A percentile compares a stretch with the other conserved stretches of the same genome.
These are phyloP conservation scores for Pterostichus madidus DNA, from an alignment of 2,888 invertebrate genomes.

Conservation along the genomic window DNA sequence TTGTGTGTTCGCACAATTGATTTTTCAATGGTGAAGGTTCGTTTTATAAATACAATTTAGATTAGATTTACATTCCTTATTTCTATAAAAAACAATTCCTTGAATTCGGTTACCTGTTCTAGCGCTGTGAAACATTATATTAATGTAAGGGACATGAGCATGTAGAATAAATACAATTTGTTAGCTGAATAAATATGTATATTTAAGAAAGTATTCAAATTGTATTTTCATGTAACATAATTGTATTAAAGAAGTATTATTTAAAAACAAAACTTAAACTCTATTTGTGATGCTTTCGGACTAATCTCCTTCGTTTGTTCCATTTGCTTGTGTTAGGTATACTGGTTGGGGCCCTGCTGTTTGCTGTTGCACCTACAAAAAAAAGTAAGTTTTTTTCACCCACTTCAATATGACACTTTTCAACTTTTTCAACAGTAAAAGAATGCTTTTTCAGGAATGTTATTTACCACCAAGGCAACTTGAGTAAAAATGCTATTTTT, in stretches of 20 bases:
- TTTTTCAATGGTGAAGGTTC: slow-evolving; percentile 44
- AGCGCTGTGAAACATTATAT: slow-evolving; percentile 63
- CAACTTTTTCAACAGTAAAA: no score
- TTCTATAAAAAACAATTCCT: slow-evolving; percentile 34
- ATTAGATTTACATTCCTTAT: slow-evolving; percentile 38
- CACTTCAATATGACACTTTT: no score
- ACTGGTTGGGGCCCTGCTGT: slow-evolving; percentile 74
- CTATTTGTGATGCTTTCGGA: slow-evolving; percentile 18
- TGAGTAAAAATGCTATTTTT: no score
- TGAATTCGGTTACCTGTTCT: slow-evolving; percentile 65
- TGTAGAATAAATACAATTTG: slow-evolving; percentile 59
- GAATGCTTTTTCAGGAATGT: no score
- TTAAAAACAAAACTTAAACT: slow-evolving; percentile 57
- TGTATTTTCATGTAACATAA: slow-evolving; percentile 65
- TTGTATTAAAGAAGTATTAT: slow-evolving; percentile 66
- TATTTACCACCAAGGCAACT: no score
- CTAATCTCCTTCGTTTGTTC: slow-evolving; percentile 74
- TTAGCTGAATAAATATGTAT: slow-evolving; percentile 63
- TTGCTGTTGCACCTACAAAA: slow-evolving; percentile 74
- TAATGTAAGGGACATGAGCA: slow-evolving; percentile 42
- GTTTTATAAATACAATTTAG: slow-evolving; percentile 30
- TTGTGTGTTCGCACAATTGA: slow-evolving; percentile 37
- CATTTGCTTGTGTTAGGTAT: slow-evolving; percentile 75
- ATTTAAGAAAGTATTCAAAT: slow-evolving; percentile 64
- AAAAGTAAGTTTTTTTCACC: slow-evolving; percentile 10